These are phyloP conservation scores for Polyodon spathula DNA, from an alignment of 2,113 vertebrate species.

Conservation along the genomic window DNA sequence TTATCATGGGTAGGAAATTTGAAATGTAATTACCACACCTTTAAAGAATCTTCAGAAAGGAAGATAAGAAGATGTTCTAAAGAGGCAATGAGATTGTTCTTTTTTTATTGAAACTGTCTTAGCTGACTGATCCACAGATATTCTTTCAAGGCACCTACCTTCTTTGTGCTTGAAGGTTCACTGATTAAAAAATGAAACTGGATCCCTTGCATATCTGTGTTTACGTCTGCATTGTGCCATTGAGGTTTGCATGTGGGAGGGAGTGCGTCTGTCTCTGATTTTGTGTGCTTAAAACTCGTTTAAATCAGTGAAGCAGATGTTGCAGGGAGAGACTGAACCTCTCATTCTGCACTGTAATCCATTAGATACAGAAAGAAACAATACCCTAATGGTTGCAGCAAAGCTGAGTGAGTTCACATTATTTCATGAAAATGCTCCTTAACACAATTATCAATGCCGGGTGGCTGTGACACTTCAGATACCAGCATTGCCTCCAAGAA, in stretches of 20 bases:
- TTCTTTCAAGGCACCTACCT: background rate
- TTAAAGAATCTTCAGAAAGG: no score
- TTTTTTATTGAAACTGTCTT: no score
- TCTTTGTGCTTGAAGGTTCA: no score
- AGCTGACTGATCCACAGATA: no score
- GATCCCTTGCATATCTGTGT: no score
- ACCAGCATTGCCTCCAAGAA: conserved; percentile 11
- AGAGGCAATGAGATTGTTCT: no score
- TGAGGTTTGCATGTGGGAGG: background rate
- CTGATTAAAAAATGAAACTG: no score
- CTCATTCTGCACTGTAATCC: conserved; percentile 15
- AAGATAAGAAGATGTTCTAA: no score
- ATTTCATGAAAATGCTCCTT: conserved; percentile 21
- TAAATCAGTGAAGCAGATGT: background rate
- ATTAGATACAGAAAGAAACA: conserved; percentile 22
- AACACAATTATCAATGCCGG: conserved; percentile 27
- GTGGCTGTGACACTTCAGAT: conserved; percentile 10
- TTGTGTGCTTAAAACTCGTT: background rate
- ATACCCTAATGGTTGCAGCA: conserved; percentile 16
- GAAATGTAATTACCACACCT: no score
- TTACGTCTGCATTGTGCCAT: background rate
- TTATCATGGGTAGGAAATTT: no score
- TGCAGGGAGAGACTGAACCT: background rate
- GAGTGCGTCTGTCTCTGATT: background rate
- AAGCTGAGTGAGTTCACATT: conserved; percentile 17